Evolutionary conservation across 1,140 invertebrate genomes (phyloP).

Genomic region (Homarus americanus): DNA sequence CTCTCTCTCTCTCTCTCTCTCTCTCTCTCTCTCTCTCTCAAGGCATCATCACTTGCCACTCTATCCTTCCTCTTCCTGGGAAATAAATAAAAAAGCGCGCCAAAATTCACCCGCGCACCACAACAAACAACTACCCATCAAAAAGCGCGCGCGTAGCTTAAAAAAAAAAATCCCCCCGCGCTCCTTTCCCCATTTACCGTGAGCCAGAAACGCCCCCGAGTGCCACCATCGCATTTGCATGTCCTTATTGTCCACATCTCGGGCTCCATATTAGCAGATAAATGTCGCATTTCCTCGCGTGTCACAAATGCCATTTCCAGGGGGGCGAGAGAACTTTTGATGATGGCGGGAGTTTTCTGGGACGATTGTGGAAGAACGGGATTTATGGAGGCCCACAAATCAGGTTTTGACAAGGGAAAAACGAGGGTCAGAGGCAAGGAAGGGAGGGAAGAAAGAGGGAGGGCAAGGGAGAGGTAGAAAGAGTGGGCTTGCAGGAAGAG

Average conservation of each 20-base stretch:
- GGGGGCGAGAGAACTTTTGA: not conserved
- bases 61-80: too few species aligned
- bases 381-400: not conserved
- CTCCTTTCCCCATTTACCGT: not conserved
- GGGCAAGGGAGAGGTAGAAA: not conserved
- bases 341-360: not conserved
- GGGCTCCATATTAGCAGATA: slow-evolving; percentile 14
- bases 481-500: not conserved
- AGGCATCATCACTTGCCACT: too few species aligned
- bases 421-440: not conserved
- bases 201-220: not conserved
- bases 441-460: not conserved
- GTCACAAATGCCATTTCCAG: slow-evolving; percentile 17
- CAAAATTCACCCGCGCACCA: not conserved
- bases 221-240: slow-evolving; percentile 10
- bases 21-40: too few species aligned
- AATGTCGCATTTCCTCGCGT: not conserved
- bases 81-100: not conserved
- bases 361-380: not conserved
- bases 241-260: slow-evolving; percentile 14
- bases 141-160: not conserved
- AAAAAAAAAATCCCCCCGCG: not conserved
- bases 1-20: too few species aligned
- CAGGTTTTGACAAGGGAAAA: not conserved
- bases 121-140: not conserved